phyloP scores from a whole-genome alignment of 30 jellyfish, hydroid and myxozoan genomes.

The Clytia hemisphaerica region DNA sequence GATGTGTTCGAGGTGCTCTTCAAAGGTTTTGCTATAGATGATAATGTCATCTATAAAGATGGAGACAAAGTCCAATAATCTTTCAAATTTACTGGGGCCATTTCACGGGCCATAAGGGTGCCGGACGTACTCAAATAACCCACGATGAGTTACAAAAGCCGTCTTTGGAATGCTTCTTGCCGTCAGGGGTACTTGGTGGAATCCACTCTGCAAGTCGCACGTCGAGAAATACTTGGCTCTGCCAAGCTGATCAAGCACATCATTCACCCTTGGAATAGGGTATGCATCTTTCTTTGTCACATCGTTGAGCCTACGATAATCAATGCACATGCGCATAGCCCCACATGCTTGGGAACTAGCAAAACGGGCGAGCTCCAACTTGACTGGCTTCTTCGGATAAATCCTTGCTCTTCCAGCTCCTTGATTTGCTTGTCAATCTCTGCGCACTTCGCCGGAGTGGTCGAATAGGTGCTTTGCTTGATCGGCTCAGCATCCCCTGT shows the following conservation, averaged over 20 bases:
- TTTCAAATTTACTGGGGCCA: constrained; percentile 39
- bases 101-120: constrained; percentile 42
- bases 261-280: constrained; percentile 58
- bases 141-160: constrained; percentile 32
- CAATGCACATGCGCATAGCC: constrained; percentile 27
- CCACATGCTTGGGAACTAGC: constrained; percentile 37
- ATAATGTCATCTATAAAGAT: too few species aligned
- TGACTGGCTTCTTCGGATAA: constrained; percentile 41
- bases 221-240: constrained; percentile 28
- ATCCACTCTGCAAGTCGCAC: constrained; percentile 36
- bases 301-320: constrained; percentile 31
- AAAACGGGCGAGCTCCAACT: constrained; percentile 56
- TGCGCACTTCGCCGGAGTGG: too few species aligned
- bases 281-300: constrained; percentile 58
- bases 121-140: constrained; percentile 24
- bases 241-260: constrained; percentile 38
- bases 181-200: constrained; percentile 39
- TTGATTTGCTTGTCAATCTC: constrained; percentile 17
- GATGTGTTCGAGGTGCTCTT: too few species aligned
- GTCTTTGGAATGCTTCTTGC: constrained; percentile 31
- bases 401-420: constrained; percentile 31
- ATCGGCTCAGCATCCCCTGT: too few species aligned
- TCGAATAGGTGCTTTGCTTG: constrained; percentile 41
- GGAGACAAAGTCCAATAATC: constrained; percentile 39
- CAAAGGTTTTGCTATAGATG: constrained; percentile 27